Conservation (phyloP, 2,888 invertebrate species). For the Xestia sexstrigata region DNA sequence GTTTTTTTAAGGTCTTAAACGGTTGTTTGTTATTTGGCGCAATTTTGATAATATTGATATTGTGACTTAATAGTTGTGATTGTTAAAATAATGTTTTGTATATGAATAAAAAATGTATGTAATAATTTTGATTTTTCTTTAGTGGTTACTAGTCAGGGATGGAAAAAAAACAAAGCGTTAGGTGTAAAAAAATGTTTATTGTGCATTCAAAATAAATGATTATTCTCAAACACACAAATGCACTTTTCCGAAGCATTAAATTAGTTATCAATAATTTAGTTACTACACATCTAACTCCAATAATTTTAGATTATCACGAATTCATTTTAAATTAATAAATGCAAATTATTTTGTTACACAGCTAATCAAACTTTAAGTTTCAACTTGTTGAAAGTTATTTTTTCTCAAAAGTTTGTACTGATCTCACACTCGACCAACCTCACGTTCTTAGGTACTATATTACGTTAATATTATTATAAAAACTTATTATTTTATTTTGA, state of each 20-base stretch:
- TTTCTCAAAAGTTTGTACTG: constrained; percentile 80
- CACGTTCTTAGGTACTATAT: constrained; percentile 67
- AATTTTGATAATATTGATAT: constrained; percentile 56
- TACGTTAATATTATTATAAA: constrained; percentile 62
- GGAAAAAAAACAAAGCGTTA: constrained; percentile 49
- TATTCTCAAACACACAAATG: constrained; percentile 72
- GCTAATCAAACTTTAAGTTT: constrained; percentile 76
- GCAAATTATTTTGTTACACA: constrained; percentile 75
- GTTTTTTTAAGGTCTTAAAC: constrained; percentile 17
- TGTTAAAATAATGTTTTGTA: constrained; percentile 61
- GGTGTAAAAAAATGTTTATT: constrained; percentile 81
- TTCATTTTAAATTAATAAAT: constrained; percentile 81
- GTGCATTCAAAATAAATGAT: constrained; percentile 80
- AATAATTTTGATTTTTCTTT: constrained; percentile 23
- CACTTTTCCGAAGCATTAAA: constrained; percentile 72
- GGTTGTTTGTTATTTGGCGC: constrained; percentile 53
- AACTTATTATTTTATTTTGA: constrained; percentile 66
- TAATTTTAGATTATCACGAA: constrained; percentile 80
- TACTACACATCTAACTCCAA: constrained; percentile 64
- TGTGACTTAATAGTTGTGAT: constrained; percentile 64
- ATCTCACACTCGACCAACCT: constrained; percentile 70
- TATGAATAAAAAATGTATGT: constrained; percentile 59
- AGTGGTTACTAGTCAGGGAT: neutral
- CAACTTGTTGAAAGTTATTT: constrained; percentile 67
- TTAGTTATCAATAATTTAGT: constrained; percentile 77